Evolutionary conservation across 2,888 invertebrate species (phyloP), one percentile per base, ranked within the genome.

Genomic region (Mesodorylaimus sp.): DNA sequence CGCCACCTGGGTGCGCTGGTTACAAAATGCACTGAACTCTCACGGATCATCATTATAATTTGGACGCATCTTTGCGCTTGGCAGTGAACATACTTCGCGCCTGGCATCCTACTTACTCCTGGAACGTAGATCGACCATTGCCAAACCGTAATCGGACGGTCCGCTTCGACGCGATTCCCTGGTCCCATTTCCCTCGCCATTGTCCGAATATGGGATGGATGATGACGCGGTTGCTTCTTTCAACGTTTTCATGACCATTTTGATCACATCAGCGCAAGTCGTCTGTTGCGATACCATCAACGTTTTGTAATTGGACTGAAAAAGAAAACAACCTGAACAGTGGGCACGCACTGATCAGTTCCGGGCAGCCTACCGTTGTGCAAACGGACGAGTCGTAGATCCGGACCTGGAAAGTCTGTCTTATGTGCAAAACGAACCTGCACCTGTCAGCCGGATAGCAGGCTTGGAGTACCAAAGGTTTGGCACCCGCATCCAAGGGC

Each of bases 391-490:
- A 82, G 69, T 89, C 89, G 74, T 86, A 83, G 51, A 91, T 81
- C 70, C 86, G 82, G 57, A 89, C 83, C 54, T 89, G 74, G n/a
- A 86, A 86, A 29, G 88, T 87, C 3, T 83, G 79, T 55, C 83
- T 77, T 63, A 83, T 81, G 70, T 86, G 82, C 51, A 91, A 75
- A 48, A 83, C 81, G 70, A 88, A 87, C 45, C 69, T 64, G 54
- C 87, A 87, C 70, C 88, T 86, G 55, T 88, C 87, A 66, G 80
- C 79, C 1, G 89, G 89, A 71, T 91, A 88, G 66, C 89, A 91
- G 23, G 85, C 82, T 70, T 89, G 87, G 52, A 89, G 71, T 52
- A 84, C 85, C 0, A 88, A 85, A 0, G 89, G 89, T 51, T 84
- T 75, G 0, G 87, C 81, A 61, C 84, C 83, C 57, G 86, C 84